Percentiles rank a stretch among this genome's conserved stretches.
Evolutionary conservation across 2,888 invertebrate species (phyloP).

Genomic region (Onchidella celtica): DNA sequence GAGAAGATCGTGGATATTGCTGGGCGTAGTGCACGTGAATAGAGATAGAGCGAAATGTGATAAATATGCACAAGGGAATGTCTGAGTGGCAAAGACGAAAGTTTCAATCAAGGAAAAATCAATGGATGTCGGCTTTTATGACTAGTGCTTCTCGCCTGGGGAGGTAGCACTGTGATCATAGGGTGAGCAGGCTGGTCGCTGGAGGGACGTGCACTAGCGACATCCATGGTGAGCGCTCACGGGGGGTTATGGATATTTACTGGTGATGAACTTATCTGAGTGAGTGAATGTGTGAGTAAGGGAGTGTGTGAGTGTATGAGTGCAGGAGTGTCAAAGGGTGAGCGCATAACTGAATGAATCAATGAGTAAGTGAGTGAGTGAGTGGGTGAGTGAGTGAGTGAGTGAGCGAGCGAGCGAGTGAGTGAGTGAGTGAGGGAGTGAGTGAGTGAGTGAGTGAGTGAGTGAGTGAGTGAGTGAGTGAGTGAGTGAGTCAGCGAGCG

Average conservation of each 20-base stretch:
- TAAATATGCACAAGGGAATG: background rate
- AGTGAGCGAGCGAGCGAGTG: too few relatives aligned
- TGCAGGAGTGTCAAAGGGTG: background rate
- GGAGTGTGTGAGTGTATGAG: background rate
- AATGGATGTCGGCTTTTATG: conserved; percentile 29
- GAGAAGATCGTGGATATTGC: background rate
- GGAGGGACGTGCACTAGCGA: background rate
- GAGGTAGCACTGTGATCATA: conserved; percentile 14
- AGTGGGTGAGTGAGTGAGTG: too few relatives aligned
- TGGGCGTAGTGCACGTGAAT: too few relatives aligned
- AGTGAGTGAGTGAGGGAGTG: too few relatives aligned
- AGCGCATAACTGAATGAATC: too few relatives aligned
- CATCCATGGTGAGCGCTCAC: background rate
- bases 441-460: conserved; percentile 13
- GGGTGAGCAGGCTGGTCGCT: background rate
- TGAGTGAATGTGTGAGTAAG: too few relatives aligned
- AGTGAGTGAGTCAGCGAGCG: conserved; percentile 14
- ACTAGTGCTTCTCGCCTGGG: conserved; percentile 28
- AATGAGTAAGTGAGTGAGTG: too few relatives aligned
- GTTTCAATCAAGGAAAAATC: conserved; percentile 26
- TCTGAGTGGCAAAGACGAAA: background rate
- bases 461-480: background rate
- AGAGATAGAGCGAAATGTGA: background rate
- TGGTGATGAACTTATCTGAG: too few relatives aligned
- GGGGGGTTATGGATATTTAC: background rate